A percentile compares a stretch with the other conserved stretches of the same genome.
These are phyloP conservation scores for Pongo pygmaeus DNA, from an alignment of 2,113 vertebrate species.

Conservation along the genomic window DNA sequence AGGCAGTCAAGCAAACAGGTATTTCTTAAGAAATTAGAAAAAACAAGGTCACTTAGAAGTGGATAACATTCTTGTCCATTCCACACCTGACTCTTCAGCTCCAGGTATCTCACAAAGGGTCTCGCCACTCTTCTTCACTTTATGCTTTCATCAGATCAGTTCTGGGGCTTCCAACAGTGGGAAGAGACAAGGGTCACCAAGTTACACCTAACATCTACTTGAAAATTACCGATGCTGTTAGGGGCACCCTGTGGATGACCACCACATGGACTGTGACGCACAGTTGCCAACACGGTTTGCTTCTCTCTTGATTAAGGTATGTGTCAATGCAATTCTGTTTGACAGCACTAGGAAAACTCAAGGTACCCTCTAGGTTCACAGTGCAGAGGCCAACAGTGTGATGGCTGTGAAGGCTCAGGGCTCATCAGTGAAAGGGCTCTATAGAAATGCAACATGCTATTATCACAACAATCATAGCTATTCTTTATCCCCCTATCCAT, in stretches of 20 bases:
- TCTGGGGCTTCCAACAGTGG: neutral
- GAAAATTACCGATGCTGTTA: neutral
- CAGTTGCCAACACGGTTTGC: neutral
- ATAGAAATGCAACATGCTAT: slow-evolving; percentile 14
- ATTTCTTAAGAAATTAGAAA: slow-evolving; percentile 26
- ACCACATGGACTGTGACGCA: fast-evolving
- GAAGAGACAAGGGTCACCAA: neutral
- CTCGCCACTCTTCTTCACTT: neutral
- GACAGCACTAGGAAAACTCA: neutral
- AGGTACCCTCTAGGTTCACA: neutral
- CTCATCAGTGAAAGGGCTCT: slow-evolving; percentile 20
- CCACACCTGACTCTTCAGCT: neutral
- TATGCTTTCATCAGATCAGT: neutral
- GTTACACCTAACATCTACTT: neutral
- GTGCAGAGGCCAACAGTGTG: neutral
- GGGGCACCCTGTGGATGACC: neutral
- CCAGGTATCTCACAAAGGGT: neutral
- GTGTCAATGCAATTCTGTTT: neutral
- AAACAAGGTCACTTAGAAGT: neutral
- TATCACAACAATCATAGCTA: neutral
- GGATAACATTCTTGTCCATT: neutral
- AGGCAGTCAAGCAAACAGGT: slow-evolving; percentile 25
- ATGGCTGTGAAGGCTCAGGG: neutral
- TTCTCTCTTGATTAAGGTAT: neutral
- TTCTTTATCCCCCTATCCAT: slow-evolving; percentile 66